A percentile compares a stretch with the other conserved stretches of the same genome.
phyloP scores from a whole-genome alignment of 2,888 invertebrate genomes.

The Drosophila rellima region DNA sequence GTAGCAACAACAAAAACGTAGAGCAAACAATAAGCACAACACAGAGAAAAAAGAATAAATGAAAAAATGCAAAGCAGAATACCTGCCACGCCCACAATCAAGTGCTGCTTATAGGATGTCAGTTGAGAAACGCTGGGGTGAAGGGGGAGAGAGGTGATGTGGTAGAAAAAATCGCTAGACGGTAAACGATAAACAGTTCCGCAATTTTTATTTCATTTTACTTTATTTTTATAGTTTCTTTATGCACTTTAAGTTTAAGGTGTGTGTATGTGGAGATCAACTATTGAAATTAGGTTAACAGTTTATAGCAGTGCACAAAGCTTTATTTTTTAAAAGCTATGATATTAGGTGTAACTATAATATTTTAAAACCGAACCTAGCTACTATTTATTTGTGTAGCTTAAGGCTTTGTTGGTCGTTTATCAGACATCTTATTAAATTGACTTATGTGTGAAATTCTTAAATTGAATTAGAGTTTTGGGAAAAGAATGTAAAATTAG shows the following conservation, averaged over 20 bases:
- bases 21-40: constrained; percentile 11
- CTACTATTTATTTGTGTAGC: too few species aligned
- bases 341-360: too few species aligned
- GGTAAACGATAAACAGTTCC: constrained; percentile 19
- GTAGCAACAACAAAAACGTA: constrained; percentile 30
- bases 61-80: constrained; percentile 65
- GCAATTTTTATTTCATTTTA: neutral
- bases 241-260: neutral
- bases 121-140: neutral
- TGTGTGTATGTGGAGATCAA: neutral
- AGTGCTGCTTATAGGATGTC: neutral
- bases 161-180: constrained; percentile 11
- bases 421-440: too few species aligned
- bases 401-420: too few species aligned
- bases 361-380: too few species aligned
- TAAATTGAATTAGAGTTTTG: neutral
- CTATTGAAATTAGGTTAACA: too few species aligned
- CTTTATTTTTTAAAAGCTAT: too few species aligned
- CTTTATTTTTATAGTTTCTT: neutral
- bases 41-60: constrained; percentile 7
- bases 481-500: neutral
- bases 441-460: neutral
- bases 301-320: too few species aligned
- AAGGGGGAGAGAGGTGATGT: too few species aligned
- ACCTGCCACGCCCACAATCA: constrained; percentile 55